Evolutionary conservation across 2,888 invertebrate species (phyloP).

Genomic region (Prenolepis imparis): DNA sequence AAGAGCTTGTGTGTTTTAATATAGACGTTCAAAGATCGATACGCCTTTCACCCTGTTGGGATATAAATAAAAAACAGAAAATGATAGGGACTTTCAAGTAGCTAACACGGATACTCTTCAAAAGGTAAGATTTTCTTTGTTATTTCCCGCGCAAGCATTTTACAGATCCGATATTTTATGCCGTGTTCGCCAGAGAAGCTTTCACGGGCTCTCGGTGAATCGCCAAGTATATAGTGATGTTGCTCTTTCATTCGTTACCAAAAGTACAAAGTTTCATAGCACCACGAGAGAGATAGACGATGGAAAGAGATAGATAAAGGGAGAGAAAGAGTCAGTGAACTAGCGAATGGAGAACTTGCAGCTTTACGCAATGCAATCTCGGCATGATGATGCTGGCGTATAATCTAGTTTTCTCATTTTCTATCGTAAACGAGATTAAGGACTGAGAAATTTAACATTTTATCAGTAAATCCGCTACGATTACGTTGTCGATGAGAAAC

Average conservation of each 20-base stretch:
- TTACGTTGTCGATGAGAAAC: slow-evolving; percentile 49
- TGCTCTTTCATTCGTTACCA: slow-evolving; percentile 57
- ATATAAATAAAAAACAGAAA: slow-evolving; percentile 20
- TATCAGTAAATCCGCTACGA: slow-evolving; percentile 45
- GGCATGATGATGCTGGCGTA: slow-evolving; percentile 18
- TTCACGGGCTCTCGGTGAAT: slow-evolving; percentile 33
- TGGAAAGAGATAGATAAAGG: neutral
- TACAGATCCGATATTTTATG: slow-evolving; percentile 50
- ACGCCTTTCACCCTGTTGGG: neutral
- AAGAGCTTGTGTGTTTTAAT: neutral
- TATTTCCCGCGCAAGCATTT: slow-evolving; percentile 34
- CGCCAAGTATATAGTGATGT: slow-evolving; percentile 43
- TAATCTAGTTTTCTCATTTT: slow-evolving; percentile 56
- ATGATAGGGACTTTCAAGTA: slow-evolving; percentile 27
- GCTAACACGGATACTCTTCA: neutral
- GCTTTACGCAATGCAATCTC: slow-evolving; percentile 51
- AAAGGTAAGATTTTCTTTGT: slow-evolving; percentile 34
- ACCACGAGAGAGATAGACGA: neutral
- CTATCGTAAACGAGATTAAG: slow-evolving; percentile 64
- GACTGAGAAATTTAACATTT: slow-evolving; percentile 53
- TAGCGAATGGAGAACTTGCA: slow-evolving; percentile 32
- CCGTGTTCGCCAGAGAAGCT: slow-evolving; percentile 41
- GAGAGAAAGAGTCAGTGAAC: slow-evolving; percentile 32
- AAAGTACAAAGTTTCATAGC: slow-evolving; percentile 53
- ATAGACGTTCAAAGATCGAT: slow-evolving; percentile 1